Evolutionary conservation across 2,888 invertebrate genomes (phyloP).

Genomic region (Cheilosia vernalis): DNA sequence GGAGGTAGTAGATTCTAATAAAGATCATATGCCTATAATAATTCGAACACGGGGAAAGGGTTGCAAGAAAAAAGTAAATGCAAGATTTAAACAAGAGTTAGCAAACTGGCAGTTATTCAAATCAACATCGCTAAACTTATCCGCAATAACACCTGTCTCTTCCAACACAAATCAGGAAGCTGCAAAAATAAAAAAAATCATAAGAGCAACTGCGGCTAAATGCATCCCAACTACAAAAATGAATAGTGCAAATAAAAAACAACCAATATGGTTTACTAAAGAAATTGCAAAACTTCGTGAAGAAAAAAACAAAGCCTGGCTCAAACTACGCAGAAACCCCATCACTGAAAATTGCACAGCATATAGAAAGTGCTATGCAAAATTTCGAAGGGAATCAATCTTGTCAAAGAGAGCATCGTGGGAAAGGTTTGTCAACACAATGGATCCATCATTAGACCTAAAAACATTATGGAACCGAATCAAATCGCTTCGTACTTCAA

Average conservation of each 20-base stretch:
- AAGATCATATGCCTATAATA: slow-evolving; percentile 20
- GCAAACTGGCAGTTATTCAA: slow-evolving; percentile 16
- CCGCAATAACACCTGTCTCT: background rate
- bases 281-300: slow-evolving; percentile 3
- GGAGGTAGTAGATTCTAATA: slow-evolving; percentile 10
- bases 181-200: slow-evolving; percentile 25
- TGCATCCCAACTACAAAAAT: slow-evolving; percentile 1
- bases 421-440: slow-evolving; percentile 10
- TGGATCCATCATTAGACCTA: slow-evolving; percentile 13
- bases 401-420: background rate
- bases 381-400: slow-evolving; percentile 12
- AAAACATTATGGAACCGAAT: slow-evolving; percentile 18
- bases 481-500: slow-evolving; percentile 11
- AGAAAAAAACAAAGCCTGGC: slow-evolving; percentile 8
- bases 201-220: slow-evolving; percentile 24
- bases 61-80: background rate
- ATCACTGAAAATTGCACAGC: background rate
- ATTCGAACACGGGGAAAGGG: background rate
- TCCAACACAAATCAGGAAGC: slow-evolving; percentile 4
- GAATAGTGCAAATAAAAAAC: too few relatives aligned
- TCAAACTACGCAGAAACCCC: background rate
- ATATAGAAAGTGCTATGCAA: slow-evolving; percentile 1
- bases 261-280: slow-evolving; percentile 10
- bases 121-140: background rate
- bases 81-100: slow-evolving; percentile 8